Conservation (phyloP, 1,140 invertebrate species). For the Aphaenogaster rudis region DNA sequence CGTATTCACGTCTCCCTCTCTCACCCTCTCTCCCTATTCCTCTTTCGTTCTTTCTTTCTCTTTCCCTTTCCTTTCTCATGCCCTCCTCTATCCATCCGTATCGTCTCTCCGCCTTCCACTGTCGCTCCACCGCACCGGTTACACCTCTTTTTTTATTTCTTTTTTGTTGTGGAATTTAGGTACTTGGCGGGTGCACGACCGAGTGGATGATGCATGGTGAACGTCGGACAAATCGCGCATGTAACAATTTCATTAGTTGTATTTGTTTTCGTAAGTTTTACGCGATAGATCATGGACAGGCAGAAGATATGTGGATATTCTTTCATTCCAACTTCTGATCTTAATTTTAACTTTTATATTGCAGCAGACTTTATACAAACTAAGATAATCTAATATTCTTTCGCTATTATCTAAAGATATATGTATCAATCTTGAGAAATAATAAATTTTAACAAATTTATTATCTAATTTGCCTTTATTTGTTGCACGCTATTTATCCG, state of each 20-base stretch:
- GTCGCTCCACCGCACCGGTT: conserved; percentile 56
- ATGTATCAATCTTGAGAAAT: neutral
- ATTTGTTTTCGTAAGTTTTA: neutral
- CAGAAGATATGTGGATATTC: neutral
- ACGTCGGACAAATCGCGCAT: conserved; percentile 26
- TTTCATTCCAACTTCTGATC: neutral
- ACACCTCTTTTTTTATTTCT: conserved; percentile 43
- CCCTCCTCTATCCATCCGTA: conserved; percentile 16
- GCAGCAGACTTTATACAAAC: neutral
- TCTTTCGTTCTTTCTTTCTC: conserved; percentile 52
- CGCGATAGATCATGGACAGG: neutral
- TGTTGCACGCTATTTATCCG: conserved; percentile 4
- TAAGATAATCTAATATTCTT: neutral
- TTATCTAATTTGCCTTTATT: neutral
- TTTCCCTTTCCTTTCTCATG: conserved; percentile 24
- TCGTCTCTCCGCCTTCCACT: conserved; percentile 41
- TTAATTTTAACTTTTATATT: conserved; percentile 2
- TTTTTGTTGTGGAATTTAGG: conserved; percentile 2
- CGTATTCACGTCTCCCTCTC: conserved; percentile 68
- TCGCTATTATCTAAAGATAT: neutral
- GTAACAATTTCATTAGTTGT: neutral
- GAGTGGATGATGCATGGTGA: conserved; percentile 37
- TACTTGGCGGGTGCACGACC: conserved; percentile 67
- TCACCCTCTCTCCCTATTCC: conserved; percentile 59
- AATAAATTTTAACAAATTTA: neutral